Evolutionary conservation across 2,113 vertebrate genomes (phyloP).

Genomic region (Catharus bicknelli): DNA sequence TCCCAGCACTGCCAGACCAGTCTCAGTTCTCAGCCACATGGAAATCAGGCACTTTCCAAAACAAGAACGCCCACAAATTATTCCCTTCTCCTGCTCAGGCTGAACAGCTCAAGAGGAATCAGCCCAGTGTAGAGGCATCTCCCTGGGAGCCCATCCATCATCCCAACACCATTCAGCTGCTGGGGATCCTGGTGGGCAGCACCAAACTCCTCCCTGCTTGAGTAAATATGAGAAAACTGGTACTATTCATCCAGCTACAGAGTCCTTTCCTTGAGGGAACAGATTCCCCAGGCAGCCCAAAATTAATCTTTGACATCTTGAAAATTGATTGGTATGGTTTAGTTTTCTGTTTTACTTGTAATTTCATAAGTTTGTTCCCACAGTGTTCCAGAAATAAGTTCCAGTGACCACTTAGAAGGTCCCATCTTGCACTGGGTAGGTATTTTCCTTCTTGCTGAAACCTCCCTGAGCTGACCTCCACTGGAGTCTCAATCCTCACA

Average conservation of each 20-base stretch:
- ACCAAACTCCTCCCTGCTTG: not conserved
- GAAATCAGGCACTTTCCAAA: not conserved
- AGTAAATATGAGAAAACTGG: not conserved
- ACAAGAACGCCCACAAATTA: rapidly evolving
- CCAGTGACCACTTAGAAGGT: not conserved
- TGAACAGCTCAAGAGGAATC: not conserved
- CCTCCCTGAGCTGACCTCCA: not conserved
- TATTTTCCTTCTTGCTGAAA: not conserved
- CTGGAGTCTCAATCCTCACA: not conserved
- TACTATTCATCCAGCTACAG: not conserved
- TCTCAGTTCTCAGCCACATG: not conserved
- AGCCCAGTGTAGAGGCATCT: not conserved
- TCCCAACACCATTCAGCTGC: not conserved
- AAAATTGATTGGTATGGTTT: not conserved
- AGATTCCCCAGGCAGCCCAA: not conserved
- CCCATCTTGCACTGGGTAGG: not conserved
- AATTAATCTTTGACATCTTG: not conserved
- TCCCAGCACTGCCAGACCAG: rapidly evolving
- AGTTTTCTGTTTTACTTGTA: not conserved
- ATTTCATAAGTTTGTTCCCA: not conserved
- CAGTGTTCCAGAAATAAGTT: not conserved
- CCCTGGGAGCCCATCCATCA: not conserved
- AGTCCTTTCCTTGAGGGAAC: not conserved
- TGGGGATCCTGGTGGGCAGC: not conserved
- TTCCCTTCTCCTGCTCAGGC: not conserved